Evolutionary conservation across 2,797 vertebrate species (phyloP).

Genomic region (Distichodus sexfasciatus): DNA sequence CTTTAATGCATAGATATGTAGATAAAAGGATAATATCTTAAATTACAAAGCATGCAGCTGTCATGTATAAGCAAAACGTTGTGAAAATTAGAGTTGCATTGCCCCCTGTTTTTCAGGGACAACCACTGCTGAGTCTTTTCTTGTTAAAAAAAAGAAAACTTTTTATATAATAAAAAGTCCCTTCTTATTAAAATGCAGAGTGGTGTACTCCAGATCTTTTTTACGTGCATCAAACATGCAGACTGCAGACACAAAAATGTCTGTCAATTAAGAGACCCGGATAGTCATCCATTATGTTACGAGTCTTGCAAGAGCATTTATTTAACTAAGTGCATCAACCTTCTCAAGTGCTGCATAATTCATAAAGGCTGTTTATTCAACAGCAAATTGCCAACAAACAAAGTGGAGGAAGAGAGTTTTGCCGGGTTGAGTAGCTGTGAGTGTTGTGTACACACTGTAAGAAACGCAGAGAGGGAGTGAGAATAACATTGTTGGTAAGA

Average conservation of each 20-base stretch:
- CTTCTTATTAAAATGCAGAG: not conserved
- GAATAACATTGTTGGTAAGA: slow-evolving; percentile 52
- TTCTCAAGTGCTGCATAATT: not conserved
- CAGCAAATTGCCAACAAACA: not conserved
- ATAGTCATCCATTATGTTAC: not conserved
- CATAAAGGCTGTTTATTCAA: not conserved
- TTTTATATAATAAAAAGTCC: no score
- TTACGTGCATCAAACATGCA: not conserved
- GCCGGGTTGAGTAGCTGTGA: not conserved
- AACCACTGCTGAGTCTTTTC: not conserved
- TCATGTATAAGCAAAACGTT: no score
- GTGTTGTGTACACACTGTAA: slow-evolving; percentile 75
- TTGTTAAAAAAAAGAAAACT: no score
- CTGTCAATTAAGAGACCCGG: not conserved
- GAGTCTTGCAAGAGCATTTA: not conserved
- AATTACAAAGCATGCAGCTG: no score
- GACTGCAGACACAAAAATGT: not conserved
- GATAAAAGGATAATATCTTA: no score
- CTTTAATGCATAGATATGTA: no score
- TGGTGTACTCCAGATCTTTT: not conserved
- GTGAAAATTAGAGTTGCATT: not conserved
- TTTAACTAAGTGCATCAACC: not conserved
- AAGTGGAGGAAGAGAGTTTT: not conserved
- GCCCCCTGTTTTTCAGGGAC: not conserved
- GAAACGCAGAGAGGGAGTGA: slow-evolving; percentile 55